phyloP scores from a whole-genome alignment of 2,888 invertebrate genomes.

The Eupeodes latifasciatus region DNA sequence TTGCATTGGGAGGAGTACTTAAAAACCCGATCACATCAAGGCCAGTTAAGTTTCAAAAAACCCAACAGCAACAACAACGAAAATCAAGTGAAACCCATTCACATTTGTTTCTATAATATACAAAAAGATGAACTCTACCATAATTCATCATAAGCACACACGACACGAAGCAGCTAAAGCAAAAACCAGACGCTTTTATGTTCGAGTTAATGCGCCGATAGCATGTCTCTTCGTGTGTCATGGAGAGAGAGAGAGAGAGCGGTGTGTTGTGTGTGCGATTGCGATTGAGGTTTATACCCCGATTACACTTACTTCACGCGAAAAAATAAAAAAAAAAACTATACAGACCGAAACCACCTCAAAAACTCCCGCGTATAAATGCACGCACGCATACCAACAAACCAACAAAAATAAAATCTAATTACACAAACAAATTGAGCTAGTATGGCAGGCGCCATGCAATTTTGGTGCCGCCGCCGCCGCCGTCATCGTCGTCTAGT shows the following conservation, averaged over 20 bases:
- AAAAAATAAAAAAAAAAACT: conserved; percentile 29
- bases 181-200: conserved; percentile 52
- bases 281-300: conserved; percentile 66
- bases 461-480: conserved; percentile 62
- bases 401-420: conserved; percentile 22
- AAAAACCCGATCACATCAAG: conserved; percentile 37
- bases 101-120: conserved; percentile 53
- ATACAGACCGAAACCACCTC: conserved; percentile 40
- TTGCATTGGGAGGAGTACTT: conserved; percentile 2
- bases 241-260: conserved; percentile 3
- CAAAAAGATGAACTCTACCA: conserved; percentile 38
- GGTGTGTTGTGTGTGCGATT: not conserved
- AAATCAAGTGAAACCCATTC: conserved; percentile 57
- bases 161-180: conserved; percentile 4
- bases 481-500: conserved; percentile 70
- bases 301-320: conserved; percentile 61
- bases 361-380: conserved; percentile 22
- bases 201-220: conserved; percentile 72
- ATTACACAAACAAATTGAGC: conserved; percentile 67
- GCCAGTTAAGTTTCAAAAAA: conserved; percentile 42
- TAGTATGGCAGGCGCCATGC: conserved; percentile 75
- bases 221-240: conserved; percentile 68
- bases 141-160: conserved; percentile 67
- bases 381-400: conserved; percentile 37
- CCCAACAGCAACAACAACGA: conserved; percentile 13